Percentiles rank a stretch among this genome's conserved stretches.
phyloP scores from a whole-genome alignment of 2,888 invertebrate genomes.

The Dasypogon diadema region DNA sequence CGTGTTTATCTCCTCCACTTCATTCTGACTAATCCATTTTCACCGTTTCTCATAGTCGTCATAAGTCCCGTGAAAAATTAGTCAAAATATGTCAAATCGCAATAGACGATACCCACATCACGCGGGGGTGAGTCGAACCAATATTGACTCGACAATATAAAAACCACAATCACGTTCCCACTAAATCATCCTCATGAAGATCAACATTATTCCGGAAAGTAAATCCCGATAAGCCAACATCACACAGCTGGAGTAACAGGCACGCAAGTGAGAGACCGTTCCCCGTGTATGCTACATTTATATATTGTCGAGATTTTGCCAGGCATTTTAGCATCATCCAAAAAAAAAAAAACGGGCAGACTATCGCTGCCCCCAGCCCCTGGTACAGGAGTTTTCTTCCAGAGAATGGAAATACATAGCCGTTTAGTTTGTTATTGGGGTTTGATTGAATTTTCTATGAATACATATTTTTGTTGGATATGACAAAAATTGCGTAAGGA shows the following conservation, averaged over 20 bases:
- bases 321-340: too few species aligned
- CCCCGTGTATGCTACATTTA: background rate
- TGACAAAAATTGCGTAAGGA: slow-evolving; percentile 24
- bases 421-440: slow-evolving; percentile 49
- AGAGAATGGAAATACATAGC: slow-evolving; percentile 24
- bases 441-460: slow-evolving; percentile 50
- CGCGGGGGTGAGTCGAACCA: background rate
- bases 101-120: background rate
- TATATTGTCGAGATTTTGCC: background rate
- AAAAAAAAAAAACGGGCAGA: too few species aligned
- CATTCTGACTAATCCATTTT: too few species aligned
- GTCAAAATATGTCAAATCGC: slow-evolving; percentile 31
- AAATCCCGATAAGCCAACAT: slow-evolving; percentile 46
- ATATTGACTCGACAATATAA: slow-evolving; percentile 24
- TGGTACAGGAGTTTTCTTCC: background rate
- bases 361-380: too few species aligned
- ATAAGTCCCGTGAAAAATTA: slow-evolving; percentile 28
- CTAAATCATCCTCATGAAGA: slow-evolving; percentile 45
- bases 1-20: too few species aligned
- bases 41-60: background rate
- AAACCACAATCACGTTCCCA: slow-evolving; percentile 45
- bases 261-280: slow-evolving; percentile 14
- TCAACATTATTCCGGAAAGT: slow-evolving; percentile 43
- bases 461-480: slow-evolving; percentile 26
- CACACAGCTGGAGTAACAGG: slow-evolving; percentile 27